Evolutionary conservation across 2,888 invertebrate genomes (phyloP).

Genomic region (Eristalinus aeneus): DNA sequence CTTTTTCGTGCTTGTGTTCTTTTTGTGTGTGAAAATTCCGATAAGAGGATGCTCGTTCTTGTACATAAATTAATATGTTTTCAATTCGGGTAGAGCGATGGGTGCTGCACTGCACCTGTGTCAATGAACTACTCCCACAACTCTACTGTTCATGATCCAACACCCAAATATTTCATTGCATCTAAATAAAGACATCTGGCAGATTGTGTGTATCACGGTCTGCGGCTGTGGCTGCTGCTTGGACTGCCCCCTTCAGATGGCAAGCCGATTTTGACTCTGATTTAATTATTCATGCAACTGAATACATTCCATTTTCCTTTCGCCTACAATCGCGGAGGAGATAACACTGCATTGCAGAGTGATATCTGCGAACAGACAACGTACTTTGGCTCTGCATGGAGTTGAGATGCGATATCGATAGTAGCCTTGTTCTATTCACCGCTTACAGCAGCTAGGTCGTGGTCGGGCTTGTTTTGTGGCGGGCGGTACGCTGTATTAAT

Average conservation of each 20-base stretch:
- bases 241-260: background rate
- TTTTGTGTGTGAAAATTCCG: constrained; percentile 43
- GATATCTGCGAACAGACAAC: background rate
- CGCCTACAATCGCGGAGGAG: background rate
- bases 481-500: constrained; percentile 29
- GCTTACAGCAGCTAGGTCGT: constrained; percentile 27
- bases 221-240: constrained; percentile 37
- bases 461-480: constrained; percentile 20
- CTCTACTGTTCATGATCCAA: constrained; percentile 15
- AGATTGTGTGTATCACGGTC: constrained; percentile 31
- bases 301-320: constrained; percentile 24
- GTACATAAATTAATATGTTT: background rate
- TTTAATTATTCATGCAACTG: constrained; percentile 56
- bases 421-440: background rate
- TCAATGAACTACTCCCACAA: constrained; percentile 55
- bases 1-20: background rate
- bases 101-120: constrained; percentile 47
- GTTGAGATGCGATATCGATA: constrained; percentile 16
- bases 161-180: background rate
- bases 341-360: constrained; percentile 8
- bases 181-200: constrained; percentile 62
- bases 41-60: constrained; percentile 37
- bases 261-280: constrained; percentile 36
- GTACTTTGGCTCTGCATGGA: background rate
- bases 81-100: background rate